phyloP scores from a whole-genome alignment of 2,797 vertebrate genomes.

The Natrix natrix region DNA sequence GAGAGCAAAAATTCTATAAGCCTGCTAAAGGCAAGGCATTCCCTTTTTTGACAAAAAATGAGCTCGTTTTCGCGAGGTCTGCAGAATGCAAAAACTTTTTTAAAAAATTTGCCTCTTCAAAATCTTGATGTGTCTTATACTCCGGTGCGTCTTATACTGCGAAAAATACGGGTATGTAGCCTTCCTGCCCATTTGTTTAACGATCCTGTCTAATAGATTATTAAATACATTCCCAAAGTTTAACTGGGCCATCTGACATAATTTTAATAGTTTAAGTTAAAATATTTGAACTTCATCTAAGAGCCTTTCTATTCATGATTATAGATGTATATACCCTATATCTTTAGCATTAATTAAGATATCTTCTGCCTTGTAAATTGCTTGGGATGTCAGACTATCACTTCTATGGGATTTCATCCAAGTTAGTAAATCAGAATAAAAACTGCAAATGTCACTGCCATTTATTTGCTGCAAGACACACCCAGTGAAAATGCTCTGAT shows the following conservation, averaged over 20 bases:
- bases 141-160: no score
- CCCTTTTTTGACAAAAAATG: no score
- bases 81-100: no score
- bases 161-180: background rate
- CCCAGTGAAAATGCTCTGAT: background rate
- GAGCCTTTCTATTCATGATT: background rate
- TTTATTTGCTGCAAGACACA: background rate
- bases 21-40: no score
- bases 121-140: no score
- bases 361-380: background rate
- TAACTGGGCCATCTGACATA: background rate
- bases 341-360: background rate
- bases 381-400: background rate
- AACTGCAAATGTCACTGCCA: slow-evolving; percentile 15
- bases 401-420: background rate
- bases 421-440: background rate
- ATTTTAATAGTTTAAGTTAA: background rate
- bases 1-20: no score
- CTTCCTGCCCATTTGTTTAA: background rate
- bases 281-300: background rate
- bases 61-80: no score
- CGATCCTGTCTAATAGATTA: background rate
- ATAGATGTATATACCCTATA: background rate
- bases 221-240: background rate
- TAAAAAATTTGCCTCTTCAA: no score